Base-by-base conservation (phyloP, 2,113 vertebrate genomes). In the Cyanistes caeruleus region DNA sequence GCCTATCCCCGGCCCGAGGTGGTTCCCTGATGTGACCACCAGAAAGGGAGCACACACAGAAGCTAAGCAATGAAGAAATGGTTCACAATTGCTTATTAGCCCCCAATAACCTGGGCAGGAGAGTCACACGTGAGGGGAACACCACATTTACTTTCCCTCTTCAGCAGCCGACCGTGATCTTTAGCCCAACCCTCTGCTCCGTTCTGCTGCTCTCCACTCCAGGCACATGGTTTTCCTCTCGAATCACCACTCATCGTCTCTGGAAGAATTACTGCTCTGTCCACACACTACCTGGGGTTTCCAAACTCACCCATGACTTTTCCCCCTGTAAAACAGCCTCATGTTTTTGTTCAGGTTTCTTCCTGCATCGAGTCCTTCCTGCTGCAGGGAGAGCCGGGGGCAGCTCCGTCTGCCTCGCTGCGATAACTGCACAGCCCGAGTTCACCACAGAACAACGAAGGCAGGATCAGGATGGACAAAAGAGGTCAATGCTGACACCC, bases 1-100 rank as follows among this genome's bases (percentile, higher is more conserved):
- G 69, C 64, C 88, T 55, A 1, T 65, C 85, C 73, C 86, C 0
- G 4, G 91, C 92, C 90, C 33, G 28, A 1, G 85, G 94, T 85
- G 93, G 91, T 85, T 96, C 86, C 93, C 91, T 82, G 89, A 85
- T 37, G 90, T 90, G 91, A 91, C 95, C 93, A 94, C 92, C 94
- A 74, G 46, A 78, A 82, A 95, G 84, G 86, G 94, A 97, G 91
- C 95, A 94, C 74, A 88, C 96, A 96, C 67, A 97, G 95, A 97
- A 95, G 94, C 96, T 94, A 95, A 97, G 96, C 96, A 96, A 96
- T 95, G 94, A 97, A 89, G 70, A 89, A 95, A 97, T 91, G 96
- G 87, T 89, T 96, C 95, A 90, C 95, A 82, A 84, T 84, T 96
- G 96, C 95, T 95, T 96, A 92, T 96, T 91, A 93, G 90, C 84